Base-by-base conservation (phyloP, 2,113 vertebrate species). In the Lutjanus erythropterus region DNA sequence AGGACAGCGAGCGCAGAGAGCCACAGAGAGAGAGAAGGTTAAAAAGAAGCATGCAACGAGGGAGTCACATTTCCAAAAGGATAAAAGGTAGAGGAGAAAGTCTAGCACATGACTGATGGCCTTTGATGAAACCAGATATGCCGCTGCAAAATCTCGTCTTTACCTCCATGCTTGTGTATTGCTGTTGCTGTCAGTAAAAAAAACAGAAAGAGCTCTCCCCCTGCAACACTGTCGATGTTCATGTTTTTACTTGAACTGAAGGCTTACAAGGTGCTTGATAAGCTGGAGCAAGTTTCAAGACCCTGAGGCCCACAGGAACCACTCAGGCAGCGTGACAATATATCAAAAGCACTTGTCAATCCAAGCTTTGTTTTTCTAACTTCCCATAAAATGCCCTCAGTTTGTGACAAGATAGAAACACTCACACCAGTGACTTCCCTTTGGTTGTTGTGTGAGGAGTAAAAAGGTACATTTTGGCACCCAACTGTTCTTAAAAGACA, bases 231-330 rank as follows among this genome's bases (percentile, higher is more conserved):
- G 35, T 19, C 66, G 7, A 69, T 23, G 65, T 85, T 91, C 87
- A 72, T 88, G 91, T 93, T 91, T 87, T 85, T 83, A 88, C 90
- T 87, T 88, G 88, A 91, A 81, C 76, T 33, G 78, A 68, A 80
- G 61, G 75, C 84, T 67, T 47, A 81, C 64, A 69, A 37, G 73
- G 79, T n/a, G 71, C 64, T 50, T 4, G 89, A 90, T 89, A 74
- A 87, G 88, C 84, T 25, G 67, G 52, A 86, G 88, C 83, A 86
- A 50, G 84, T 87, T 79, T 78, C 37, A 75, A 65, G 67, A 81
- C 82, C 89, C 86, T 0, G 60, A 81, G 89, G 84, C 83, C 85
- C 58, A 42, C 55, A 65, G 85, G 81, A 84, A 76, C 75, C 73
- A 37, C 78, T 75, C 66, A n/a, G 41, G 72, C 55, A 12, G 46